Evolutionary conservation across 2,113 vertebrate species (phyloP).

Genomic region (Columba janthina): DNA sequence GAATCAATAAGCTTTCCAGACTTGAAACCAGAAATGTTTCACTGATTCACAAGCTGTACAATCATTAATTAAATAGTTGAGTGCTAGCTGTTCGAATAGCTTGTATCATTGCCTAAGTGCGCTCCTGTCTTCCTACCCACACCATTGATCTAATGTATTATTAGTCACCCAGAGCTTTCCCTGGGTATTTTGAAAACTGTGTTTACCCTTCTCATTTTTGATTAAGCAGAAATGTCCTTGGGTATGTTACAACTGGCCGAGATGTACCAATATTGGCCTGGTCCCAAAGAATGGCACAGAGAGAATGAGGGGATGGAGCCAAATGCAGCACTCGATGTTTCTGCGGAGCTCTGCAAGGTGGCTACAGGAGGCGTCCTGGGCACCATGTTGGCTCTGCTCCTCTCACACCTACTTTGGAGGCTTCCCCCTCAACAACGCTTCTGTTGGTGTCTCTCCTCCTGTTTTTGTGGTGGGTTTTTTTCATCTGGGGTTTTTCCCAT

Average conservation of each 20-base stretch:
- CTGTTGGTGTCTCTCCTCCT: background rate
- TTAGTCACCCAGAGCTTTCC: constrained; percentile 22
- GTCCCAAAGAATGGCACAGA: background rate
- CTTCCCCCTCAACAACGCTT: background rate
- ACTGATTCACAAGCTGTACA: constrained; percentile 29
- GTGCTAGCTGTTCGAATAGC: background rate
- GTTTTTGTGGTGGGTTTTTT: background rate
- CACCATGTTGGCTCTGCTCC: too few relatives aligned
- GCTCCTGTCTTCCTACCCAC: background rate
- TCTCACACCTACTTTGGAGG: background rate
- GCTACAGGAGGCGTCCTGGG: too few relatives aligned
- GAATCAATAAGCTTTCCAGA: constrained; percentile 41
- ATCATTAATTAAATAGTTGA: constrained; percentile 45
- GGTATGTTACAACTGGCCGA: background rate
- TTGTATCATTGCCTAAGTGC: background rate
- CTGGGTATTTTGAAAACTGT: background rate
- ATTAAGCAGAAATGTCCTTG: constrained; percentile 20
- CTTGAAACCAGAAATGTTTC: constrained; percentile 3
- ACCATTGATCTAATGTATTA: background rate
- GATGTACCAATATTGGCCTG: background rate
- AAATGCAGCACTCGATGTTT: accelerated
- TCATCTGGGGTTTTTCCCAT: background rate
- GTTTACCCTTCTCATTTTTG: constrained; percentile 8
- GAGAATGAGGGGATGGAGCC: background rate
- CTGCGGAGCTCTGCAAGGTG: background rate